Percentiles rank a stretch among this genome's conserved stretches.
These are phyloP conservation scores for Caenorhabditis imperialis DNA, from an alignment of 2,888 invertebrate species.

Conservation along the genomic window DNA sequence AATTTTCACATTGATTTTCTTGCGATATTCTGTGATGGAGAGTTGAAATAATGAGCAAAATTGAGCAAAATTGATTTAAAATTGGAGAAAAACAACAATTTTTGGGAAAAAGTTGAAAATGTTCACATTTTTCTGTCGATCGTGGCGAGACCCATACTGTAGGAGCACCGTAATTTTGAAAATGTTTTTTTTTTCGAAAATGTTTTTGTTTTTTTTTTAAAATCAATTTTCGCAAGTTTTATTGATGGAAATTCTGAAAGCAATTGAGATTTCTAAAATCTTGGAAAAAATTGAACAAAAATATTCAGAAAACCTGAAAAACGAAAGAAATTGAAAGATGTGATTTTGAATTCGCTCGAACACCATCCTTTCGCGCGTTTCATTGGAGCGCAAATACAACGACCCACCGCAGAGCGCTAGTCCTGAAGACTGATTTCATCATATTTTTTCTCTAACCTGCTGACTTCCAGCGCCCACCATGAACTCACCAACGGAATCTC, in stretches of 20 bases:
- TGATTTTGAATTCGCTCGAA: background rate
- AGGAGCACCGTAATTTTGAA: too few species aligned
- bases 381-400: constrained; percentile 19
- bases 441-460: background rate
- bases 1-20: background rate
- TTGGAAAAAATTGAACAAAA: background rate
- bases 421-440: background rate
- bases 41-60: background rate
- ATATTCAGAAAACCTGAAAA: background rate
- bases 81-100: background rate
- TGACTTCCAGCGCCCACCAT: background rate
- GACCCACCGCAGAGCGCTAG: background rate
- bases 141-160: too few species aligned
- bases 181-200: too few species aligned
- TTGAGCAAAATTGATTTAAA: background rate
- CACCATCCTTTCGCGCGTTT: constrained; percentile 45
- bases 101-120: too few species aligned
- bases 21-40: background rate
- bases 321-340: background rate
- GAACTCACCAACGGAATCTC: constrained; percentile 17
- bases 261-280: too few species aligned
- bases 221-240: too few species aligned
- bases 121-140: too few species aligned
- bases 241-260: too few species aligned
- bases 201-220: too few species aligned